phyloP scores from a whole-genome alignment of 37 sponge, comb jelly and placozoan genomes.

The Spongilla lacustris region DNA sequence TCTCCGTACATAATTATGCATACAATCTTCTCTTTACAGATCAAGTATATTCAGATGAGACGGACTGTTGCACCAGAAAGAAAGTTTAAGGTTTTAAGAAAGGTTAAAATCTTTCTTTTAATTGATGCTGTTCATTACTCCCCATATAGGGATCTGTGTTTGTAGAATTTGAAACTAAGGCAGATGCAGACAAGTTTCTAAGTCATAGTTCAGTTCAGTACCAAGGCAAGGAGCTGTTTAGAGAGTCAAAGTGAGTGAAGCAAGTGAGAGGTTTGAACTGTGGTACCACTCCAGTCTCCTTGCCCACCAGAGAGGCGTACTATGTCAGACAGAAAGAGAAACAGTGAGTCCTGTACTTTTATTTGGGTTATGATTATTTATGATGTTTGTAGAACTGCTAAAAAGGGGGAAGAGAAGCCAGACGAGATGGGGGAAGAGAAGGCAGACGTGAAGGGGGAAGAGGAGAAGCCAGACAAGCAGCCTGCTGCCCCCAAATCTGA shows the following conservation, averaged over 20 bases:
- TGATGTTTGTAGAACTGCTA: no score
- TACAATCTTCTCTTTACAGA: conserved; percentile 5
- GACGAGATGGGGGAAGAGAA: no score
- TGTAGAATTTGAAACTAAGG: conserved; percentile 55
- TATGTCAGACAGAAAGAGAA: conserved; percentile 50
- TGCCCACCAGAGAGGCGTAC: conserved; percentile 45
- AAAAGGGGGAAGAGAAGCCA: no score
- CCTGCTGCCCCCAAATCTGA: background rate
- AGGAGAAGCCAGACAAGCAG: background rate
- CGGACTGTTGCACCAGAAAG: conserved; percentile 13
- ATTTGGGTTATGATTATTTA: no score
- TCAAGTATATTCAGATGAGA: conserved; percentile 63
- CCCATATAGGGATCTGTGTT: conserved; percentile 77
- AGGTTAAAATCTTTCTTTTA: background rate
- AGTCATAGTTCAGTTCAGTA: conserved; percentile 30
- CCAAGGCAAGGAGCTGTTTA: conserved; percentile 44
- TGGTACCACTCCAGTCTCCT: no score
- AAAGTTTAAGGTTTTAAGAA: conserved; percentile 43
- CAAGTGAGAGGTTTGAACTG: background rate
- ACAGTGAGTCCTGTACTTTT: background rate
- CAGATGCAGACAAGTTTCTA: conserved; percentile 31
- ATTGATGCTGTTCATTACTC: background rate
- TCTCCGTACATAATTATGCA: background rate
- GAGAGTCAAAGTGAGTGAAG: conserved; percentile 62
- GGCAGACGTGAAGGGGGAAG: background rate